These are phyloP conservation scores for Macquaria ambigua DNA, from an alignment of 2,113 vertebrate species.

Conservation along the genomic window DNA sequence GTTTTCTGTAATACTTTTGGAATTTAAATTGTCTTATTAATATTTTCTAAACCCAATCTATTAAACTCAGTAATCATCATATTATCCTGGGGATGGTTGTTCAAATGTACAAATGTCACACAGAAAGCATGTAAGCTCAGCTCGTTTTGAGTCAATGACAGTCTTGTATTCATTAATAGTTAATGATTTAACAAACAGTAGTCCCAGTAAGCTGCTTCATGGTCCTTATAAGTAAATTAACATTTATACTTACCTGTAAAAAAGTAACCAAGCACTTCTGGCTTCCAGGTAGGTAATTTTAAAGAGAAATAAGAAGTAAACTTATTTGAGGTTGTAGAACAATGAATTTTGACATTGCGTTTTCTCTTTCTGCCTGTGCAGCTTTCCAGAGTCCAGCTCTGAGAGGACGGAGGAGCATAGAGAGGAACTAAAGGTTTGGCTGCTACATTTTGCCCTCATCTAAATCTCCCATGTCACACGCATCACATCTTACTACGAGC, in stretches of 20 bases:
- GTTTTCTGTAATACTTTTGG: neutral
- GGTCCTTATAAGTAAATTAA: neutral
- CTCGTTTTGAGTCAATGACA: no score
- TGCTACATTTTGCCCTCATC: conserved; percentile 34
- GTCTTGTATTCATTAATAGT: neutral
- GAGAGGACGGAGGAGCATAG: conserved; percentile 46
- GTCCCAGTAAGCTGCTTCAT: neutral
- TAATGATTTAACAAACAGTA: neutral
- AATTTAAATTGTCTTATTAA: neutral
- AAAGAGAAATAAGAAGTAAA: neutral
- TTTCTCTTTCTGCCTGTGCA: conserved; percentile 54
- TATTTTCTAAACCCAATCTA: no score
- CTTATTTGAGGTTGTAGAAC: neutral
- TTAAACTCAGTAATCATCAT: no score
- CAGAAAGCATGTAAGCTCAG: no score
- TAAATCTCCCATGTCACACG: conserved; percentile 47
- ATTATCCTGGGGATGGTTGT: no score
- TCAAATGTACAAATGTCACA: no score
- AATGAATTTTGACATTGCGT: neutral
- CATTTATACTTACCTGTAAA: neutral
- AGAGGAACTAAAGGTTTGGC: conserved; percentile 76
- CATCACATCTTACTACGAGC: conserved; percentile 38
- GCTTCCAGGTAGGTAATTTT: neutral
- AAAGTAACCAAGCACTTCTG: neutral
- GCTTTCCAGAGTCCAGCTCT: conserved; percentile 35